Conservation (phyloP, 2,888 invertebrate species). For the Nymphalis urticae region DNA sequence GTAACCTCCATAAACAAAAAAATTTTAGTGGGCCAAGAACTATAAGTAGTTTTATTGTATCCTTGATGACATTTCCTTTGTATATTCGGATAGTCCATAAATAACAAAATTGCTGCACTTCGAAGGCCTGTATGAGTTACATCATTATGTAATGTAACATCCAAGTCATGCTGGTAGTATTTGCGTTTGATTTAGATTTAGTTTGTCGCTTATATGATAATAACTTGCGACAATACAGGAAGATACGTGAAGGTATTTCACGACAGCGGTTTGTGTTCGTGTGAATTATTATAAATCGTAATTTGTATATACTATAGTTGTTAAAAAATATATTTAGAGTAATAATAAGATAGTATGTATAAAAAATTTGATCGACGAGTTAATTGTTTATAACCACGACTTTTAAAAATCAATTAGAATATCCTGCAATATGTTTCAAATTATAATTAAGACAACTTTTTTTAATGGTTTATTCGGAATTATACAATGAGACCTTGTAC, state of each 20-base stretch:
- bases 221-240: conserved; percentile 48
- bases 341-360: background rate
- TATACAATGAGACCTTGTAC: too few species aligned
- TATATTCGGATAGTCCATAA: background rate
- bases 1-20: background rate
- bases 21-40: conserved; percentile 19
- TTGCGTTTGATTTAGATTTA: conserved; percentile 46
- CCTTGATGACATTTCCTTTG: background rate
- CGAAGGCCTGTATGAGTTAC: conserved; percentile 4
- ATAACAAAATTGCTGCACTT: background rate
- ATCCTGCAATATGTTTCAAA: too few species aligned
- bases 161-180: conserved; percentile 13
- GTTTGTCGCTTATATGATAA: conserved; percentile 47
- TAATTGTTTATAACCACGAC: too few species aligned
- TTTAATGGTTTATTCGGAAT: too few species aligned
- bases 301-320: conserved; percentile 4
- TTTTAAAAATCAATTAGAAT: too few species aligned
- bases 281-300: conserved; percentile 25
- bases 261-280: conserved; percentile 24
- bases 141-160: background rate
- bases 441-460: too few species aligned
- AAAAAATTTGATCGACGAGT: too few species aligned
- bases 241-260: conserved; percentile 36
- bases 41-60: background rate
- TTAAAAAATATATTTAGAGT: conserved; percentile 8